phyloP scores from a whole-genome alignment of 2,888 invertebrate genomes.

The Xestia sexstrigata region DNA sequence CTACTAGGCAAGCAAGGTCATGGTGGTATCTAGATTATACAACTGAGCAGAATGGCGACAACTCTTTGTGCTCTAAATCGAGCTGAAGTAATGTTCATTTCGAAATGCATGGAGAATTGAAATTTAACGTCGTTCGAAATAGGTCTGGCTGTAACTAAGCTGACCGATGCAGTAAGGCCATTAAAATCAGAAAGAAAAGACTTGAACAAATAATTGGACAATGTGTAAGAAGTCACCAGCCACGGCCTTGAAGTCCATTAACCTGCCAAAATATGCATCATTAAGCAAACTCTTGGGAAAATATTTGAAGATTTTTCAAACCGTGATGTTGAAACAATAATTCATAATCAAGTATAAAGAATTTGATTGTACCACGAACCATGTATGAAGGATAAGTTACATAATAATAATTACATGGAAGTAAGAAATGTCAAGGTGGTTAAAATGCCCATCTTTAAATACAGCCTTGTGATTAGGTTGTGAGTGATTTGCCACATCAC shows the following conservation, averaged over 20 bases:
- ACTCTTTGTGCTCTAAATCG: background rate
- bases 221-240: slow-evolving; percentile 5
- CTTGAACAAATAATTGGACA: slow-evolving; percentile 20
- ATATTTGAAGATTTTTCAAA: slow-evolving; percentile 43
- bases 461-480: slow-evolving; percentile 54
- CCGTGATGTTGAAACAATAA: slow-evolving; percentile 44
- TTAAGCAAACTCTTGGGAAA: slow-evolving; percentile 42
- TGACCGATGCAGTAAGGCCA: background rate
- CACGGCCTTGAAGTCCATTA: slow-evolving; percentile 22
- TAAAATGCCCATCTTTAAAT: slow-evolving; percentile 57
- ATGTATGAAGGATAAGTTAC: slow-evolving; percentile 54
- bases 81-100: background rate
- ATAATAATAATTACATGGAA: slow-evolving; percentile 57
- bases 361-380: slow-evolving; percentile 43
- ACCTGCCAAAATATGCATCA: slow-evolving; percentile 35
- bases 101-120: slow-evolving; percentile 2
- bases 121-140: background rate
- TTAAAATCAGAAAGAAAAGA: background rate
- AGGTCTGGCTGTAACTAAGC: background rate
- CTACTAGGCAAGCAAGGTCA: slow-evolving; percentile 41
- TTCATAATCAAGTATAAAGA: slow-evolving; percentile 54
- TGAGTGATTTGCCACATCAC: slow-evolving; percentile 39
- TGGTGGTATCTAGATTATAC: slow-evolving; percentile 33
- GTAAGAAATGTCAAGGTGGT: slow-evolving; percentile 64
- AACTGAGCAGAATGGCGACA: slow-evolving; percentile 12